A percentile compares a stretch with the other conserved stretches of the same genome.
These are phyloP conservation scores for Machimus rusticus DNA, from an alignment of 2,888 invertebrate species.

Conservation along the genomic window DNA sequence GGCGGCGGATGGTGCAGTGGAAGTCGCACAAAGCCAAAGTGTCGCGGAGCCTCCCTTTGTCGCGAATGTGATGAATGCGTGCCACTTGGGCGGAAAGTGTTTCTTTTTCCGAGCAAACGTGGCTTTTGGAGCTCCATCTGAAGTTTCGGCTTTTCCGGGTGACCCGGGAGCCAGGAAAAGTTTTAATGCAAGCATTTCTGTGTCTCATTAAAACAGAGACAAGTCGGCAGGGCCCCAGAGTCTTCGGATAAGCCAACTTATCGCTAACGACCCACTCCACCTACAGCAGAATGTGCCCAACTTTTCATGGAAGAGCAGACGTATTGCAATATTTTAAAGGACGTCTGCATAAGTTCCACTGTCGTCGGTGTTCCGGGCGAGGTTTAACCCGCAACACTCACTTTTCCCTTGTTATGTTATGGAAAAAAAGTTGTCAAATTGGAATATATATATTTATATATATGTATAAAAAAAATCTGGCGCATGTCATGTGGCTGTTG, in stretches of 20 bases:
- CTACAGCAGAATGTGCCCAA: background rate
- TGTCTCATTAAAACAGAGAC: slow-evolving; percentile 23
- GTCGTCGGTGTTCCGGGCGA: background rate
- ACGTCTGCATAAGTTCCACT: background rate
- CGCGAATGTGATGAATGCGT: background rate
- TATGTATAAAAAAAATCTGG: background rate
- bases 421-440: slow-evolving; percentile 16
- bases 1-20: background rate
- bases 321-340: slow-evolving; percentile 1
- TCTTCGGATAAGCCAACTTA: background rate
- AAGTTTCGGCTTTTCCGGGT: background rate
- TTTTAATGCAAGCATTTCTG: background rate
- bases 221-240: background rate
- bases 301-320: background rate
- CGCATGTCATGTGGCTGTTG: slow-evolving; percentile 4
- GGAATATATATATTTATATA: background rate
- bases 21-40: background rate
- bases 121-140: background rate
- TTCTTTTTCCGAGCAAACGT: background rate
- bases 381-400: slow-evolving; percentile 4
- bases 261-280: slow-evolving; percentile 25
- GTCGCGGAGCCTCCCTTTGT: background rate
- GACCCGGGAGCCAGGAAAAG: background rate
- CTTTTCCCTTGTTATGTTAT: slow-evolving; percentile 23
- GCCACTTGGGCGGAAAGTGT: background rate